Evolutionary conservation across 2,888 invertebrate species (phyloP).

Genomic region (Epsilonema sp.): DNA sequence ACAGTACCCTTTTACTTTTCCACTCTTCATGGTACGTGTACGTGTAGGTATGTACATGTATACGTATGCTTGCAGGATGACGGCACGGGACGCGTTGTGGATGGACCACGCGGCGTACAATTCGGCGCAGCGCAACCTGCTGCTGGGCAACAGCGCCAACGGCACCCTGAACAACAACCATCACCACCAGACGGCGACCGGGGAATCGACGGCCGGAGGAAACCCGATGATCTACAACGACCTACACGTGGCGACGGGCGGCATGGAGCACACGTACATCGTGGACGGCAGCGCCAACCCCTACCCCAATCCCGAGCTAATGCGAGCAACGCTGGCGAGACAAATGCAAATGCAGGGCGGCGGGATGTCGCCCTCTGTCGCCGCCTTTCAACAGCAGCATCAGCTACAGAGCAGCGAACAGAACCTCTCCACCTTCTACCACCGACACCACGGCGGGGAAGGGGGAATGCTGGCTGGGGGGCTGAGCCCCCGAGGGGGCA

Average conservation of each 20-base stretch:
- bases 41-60: too few species aligned
- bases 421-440: slow-evolving; percentile 17
- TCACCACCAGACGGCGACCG: background rate
- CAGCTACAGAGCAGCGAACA: slow-evolving; percentile 2
- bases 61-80: too few species aligned
- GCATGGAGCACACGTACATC: background rate
- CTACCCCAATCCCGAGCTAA: slow-evolving; percentile 9
- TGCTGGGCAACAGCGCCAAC: background rate
- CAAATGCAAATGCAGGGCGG: background rate
- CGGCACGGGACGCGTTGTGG: slow-evolving; percentile 14
- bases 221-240: slow-evolving; percentile 1
- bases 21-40: too few species aligned
- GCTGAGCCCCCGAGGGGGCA: slow-evolving; percentile 10
- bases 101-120: slow-evolving; percentile 8
- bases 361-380: slow-evolving; percentile 8
- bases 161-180: background rate
- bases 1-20: too few species aligned
- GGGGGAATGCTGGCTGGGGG: too few species aligned
- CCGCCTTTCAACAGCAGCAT: background rate
- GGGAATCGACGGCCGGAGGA: background rate
- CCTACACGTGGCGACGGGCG: slow-evolving; percentile 4
- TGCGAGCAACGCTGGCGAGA: background rate
- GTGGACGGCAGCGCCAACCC: slow-evolving; percentile 4
- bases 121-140: background rate
- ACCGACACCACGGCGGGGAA: slow-evolving; percentile 10